Conservation (phyloP, 2,113 vertebrate species). For the Orientallactaga bullata region DNA sequence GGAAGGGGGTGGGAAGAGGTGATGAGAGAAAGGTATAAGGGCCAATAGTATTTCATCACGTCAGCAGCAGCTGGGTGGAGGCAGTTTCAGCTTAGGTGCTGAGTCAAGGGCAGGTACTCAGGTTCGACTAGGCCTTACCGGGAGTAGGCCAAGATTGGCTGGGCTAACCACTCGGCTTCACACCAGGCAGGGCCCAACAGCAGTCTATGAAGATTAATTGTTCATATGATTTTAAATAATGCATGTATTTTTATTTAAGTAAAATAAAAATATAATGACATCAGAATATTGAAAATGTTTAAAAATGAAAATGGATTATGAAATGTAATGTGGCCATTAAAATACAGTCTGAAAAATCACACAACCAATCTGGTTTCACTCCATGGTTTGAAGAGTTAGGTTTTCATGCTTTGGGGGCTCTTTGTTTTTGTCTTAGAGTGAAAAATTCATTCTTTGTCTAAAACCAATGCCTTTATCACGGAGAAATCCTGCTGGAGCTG, state of each 20-base stretch:
- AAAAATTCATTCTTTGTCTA: background rate
- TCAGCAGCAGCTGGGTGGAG: no score
- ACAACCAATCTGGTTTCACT: background rate
- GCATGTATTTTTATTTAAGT: background rate
- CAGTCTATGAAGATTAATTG: background rate
- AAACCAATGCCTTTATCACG: no score
- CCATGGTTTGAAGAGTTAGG: background rate
- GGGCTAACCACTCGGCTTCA: no score
- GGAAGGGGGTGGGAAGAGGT: no score
- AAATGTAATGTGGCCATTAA: background rate
- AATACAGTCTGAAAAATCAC: background rate
- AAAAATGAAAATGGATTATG: background rate
- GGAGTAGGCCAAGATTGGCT: no score
- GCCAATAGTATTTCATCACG: no score
- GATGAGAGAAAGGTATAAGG: no score
- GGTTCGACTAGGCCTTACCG: no score
- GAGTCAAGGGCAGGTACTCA: no score
- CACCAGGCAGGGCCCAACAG: no score
- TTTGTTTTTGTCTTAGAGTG: background rate
- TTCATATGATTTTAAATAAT: background rate
- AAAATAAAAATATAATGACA: background rate
- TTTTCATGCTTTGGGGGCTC: background rate
- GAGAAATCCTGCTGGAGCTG: no score
- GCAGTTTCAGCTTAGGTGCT: no score
- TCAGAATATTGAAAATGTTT: background rate